Evolutionary conservation across 2,113 vertebrate species (phyloP).

Genomic region (Gadus chalcogrammus): DNA sequence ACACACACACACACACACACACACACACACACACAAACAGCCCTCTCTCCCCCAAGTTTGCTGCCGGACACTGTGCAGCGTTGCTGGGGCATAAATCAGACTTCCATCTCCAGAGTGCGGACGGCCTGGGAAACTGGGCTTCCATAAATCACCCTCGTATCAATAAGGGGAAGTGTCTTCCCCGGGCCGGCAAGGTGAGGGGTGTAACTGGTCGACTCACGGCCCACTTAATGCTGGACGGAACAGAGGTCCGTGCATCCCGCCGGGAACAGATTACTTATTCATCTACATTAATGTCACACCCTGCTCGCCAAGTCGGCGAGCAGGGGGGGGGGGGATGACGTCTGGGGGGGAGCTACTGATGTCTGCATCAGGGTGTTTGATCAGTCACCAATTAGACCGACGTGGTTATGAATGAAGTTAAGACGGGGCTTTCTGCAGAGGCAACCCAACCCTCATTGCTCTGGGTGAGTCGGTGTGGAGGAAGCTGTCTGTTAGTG

Average conservation of each 20-base stretch:
- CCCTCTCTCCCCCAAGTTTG: constrained; percentile 30
- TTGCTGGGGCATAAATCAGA: constrained; percentile 55
- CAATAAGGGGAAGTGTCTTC: constrained; percentile 64
- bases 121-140: constrained; percentile 38
- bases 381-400: constrained; percentile 34
- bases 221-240: constrained; percentile 54
- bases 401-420: neutral
- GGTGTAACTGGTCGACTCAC: constrained; percentile 38
- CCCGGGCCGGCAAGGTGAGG: constrained; percentile 46
- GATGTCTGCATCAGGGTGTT: constrained; percentile 32
- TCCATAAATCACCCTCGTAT: constrained; percentile 70
- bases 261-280: constrained; percentile 48
- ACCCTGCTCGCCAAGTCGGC: constrained; percentile 12
- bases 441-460: constrained; percentile 5
- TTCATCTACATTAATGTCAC: constrained; percentile 52
- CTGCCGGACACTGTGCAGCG: constrained; percentile 35
- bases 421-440: neutral
- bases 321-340: constrained; percentile 2
- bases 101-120: constrained; percentile 52
- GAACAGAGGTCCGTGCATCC: constrained; percentile 59
- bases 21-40: neutral
- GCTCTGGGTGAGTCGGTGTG: neutral
- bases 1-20: neutral
- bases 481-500: neutral
- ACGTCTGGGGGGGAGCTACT: constrained; percentile 6